These are phyloP conservation scores for Phyllotreta striolata DNA, from an alignment of 2,888 invertebrate genomes.

Conservation along the genomic window DNA sequence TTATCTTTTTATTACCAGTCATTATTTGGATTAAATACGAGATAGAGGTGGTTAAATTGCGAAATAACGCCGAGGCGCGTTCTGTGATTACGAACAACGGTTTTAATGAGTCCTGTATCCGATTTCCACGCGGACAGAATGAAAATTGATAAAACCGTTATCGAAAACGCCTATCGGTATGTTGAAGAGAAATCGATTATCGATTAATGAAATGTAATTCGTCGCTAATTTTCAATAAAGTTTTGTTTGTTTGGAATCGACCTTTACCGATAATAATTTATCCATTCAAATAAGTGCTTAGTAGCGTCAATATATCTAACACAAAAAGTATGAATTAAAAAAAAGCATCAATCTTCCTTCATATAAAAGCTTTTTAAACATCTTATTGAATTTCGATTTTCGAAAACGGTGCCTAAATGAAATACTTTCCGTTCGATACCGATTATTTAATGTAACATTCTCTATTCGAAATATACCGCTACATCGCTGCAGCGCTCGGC, in stretches of 20 bases:
- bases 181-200: conserved; percentile 2
- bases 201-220: conserved; percentile 32
- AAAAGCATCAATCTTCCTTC: not conserved
- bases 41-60: conserved; percentile 31
- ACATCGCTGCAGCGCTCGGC: conserved; percentile 28
- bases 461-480: conserved; percentile 45
- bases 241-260: no score
- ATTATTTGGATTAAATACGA: conserved; percentile 38
- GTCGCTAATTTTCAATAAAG: not conserved
- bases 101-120: conserved; percentile 13
- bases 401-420: no score
- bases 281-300: no score
- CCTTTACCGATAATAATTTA: no score
- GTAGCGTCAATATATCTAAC: no score
- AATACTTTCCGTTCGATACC: conserved; percentile 23
- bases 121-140: not conserved
- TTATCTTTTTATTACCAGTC: conserved; percentile 37
- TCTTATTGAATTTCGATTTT: not conserved
- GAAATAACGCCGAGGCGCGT: conserved; percentile 23
- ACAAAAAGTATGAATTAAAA: no score
- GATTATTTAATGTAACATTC: conserved; percentile 34
- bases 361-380: no score
- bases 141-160: conserved; percentile 16
- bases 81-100: conserved; percentile 25
- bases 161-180: conserved; percentile 1